Evolutionary conservation across 2,113 vertebrate genomes (phyloP).

Genomic region (Thinocorus orbignyianus): DNA sequence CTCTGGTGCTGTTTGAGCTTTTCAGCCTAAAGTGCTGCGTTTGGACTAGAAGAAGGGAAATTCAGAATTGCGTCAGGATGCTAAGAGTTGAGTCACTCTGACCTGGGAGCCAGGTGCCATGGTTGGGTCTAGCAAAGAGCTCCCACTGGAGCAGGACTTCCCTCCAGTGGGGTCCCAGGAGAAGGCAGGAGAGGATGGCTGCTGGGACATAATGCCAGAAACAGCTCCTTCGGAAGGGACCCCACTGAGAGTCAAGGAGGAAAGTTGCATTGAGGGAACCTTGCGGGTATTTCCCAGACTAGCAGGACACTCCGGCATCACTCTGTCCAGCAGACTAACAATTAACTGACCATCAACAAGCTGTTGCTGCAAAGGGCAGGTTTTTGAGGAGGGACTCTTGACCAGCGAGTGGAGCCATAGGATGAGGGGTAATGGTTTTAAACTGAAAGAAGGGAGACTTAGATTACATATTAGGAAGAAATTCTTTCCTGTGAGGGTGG

Average conservation of each 20-base stretch:
- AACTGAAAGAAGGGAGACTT: too few species aligned
- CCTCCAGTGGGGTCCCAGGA: background rate
- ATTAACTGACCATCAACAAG: background rate
- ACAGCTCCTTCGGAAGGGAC: background rate
- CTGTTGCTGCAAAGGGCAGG: background rate
- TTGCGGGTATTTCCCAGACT: background rate
- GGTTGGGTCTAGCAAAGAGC: background rate
- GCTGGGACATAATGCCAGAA: background rate
- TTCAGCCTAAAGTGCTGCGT: background rate
- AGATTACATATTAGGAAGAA: too few species aligned
- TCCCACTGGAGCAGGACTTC: background rate
- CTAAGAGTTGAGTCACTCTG: background rate
- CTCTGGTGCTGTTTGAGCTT: background rate
- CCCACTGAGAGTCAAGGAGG: background rate
- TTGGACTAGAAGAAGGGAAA: background rate
- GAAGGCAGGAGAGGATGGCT: background rate
- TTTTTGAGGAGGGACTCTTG: too few species aligned
- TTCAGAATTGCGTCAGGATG: background rate
- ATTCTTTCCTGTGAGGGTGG: too few species aligned
- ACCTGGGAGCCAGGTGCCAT: background rate
- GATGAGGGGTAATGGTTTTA: too few species aligned
- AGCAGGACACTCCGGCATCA: fast-evolving
- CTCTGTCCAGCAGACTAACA: background rate
- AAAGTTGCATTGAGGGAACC: background rate
- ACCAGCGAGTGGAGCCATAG: too few species aligned